phyloP scores from a whole-genome alignment of 2,113 vertebrate species.

The Ptilonorhynchus violaceus region DNA sequence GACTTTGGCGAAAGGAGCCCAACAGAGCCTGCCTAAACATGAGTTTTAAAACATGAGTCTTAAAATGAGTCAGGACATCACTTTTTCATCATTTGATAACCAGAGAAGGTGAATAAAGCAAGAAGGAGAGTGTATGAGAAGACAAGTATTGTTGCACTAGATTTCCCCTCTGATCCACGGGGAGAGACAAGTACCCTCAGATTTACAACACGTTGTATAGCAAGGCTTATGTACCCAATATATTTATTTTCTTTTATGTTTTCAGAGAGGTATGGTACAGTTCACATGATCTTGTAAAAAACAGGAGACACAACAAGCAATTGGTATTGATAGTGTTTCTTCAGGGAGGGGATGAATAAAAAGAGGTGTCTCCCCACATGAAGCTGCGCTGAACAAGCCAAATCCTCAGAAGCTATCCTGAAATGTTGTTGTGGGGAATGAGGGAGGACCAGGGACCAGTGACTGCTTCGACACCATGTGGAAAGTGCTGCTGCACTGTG shows the following conservation, averaged over 20 bases:
- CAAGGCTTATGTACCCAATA: background rate
- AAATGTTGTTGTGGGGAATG: fast-evolving
- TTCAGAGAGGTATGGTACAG: background rate
- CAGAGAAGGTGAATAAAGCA: background rate
- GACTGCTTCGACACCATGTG: background rate
- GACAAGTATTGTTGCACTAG: background rate
- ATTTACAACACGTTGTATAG: background rate
- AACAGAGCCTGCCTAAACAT: background rate
- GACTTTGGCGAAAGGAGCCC: background rate
- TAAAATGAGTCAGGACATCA: background rate
- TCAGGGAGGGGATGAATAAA: background rate
- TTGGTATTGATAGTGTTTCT: background rate
- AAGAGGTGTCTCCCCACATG: background rate
- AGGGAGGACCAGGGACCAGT: background rate
- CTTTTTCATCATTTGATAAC: background rate
- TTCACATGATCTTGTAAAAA: background rate
- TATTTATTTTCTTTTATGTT: background rate
- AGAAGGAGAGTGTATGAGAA: background rate
- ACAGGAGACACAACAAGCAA: background rate
- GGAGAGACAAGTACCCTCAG: background rate
- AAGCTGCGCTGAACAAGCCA: background rate
- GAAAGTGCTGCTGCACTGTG: background rate
- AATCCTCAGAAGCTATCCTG: background rate
- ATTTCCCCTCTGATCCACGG: background rate
- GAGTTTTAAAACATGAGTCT: background rate